Evolutionary conservation across 2,797 vertebrate genomes (phyloP).

Genomic region (Paratrypauchen microcephalus): DNA sequence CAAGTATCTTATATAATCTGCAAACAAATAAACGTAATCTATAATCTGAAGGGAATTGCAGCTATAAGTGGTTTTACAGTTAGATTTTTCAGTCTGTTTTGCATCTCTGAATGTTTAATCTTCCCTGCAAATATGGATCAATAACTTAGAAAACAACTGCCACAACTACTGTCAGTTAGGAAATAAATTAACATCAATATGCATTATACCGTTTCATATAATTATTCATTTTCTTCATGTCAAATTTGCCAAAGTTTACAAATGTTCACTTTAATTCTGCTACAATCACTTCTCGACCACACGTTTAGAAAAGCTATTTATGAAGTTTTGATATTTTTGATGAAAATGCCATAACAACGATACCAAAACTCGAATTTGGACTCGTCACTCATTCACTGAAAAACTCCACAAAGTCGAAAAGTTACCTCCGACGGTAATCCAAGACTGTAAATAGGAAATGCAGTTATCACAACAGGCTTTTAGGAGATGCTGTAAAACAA

Average conservation of each 20-base stretch:
- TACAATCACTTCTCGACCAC: slow-evolving; percentile 48
- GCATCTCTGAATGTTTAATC: background rate
- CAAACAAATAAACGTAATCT: background rate
- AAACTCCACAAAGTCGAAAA: slow-evolving; percentile 33
- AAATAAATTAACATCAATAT: background rate
- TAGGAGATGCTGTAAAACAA: slow-evolving; percentile 11
- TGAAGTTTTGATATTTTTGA: slow-evolving; percentile 20
- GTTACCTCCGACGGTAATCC: background rate
- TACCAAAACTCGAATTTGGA: slow-evolving; percentile 42
- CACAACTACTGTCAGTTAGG: slow-evolving; percentile 5
- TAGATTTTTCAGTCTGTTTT: background rate
- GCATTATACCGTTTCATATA: background rate
- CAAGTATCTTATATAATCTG: background rate
- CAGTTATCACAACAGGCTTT: slow-evolving; percentile 32
- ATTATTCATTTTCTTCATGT: background rate
- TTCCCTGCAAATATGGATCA: background rate
- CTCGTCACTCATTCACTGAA: slow-evolving; percentile 11
- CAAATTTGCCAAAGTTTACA: slow-evolving; percentile 20
- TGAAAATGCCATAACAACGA: slow-evolving; percentile 52
- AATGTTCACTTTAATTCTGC: slow-evolving; percentile 22
- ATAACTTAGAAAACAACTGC: slow-evolving; percentile 13
- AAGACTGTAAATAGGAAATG: slow-evolving; percentile 19
- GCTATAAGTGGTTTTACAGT: too few species aligned
- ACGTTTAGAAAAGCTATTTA: slow-evolving; percentile 50
- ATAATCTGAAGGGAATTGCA: background rate